Conservation (phyloP, 2,113 vertebrate genomes). For the Oncorhynchus keta region DNA sequence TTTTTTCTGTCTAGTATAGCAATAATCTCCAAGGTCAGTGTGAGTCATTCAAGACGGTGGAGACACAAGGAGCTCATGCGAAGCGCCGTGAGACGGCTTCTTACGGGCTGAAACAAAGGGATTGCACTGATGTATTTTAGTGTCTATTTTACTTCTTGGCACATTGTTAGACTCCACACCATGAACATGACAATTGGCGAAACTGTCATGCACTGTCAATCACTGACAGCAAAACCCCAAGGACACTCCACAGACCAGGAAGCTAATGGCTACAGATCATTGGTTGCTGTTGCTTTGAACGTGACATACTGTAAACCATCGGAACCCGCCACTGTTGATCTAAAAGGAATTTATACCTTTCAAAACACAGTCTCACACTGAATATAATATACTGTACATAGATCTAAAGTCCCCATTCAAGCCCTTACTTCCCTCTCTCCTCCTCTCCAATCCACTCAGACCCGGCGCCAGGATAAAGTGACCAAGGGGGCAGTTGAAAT, state of each 20-base stretch:
- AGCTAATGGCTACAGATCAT: background rate
- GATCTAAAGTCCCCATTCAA: background rate
- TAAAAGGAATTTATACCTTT: no score
- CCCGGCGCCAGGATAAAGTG: background rate
- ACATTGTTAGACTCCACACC: conserved; percentile 46
- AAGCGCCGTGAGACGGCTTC: background rate
- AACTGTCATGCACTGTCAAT: conserved; percentile 44
- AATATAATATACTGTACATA: background rate
- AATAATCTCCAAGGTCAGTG: conserved; percentile 75
- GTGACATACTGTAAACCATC: background rate
- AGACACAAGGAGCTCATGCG: conserved; percentile 18
- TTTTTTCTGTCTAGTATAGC: conserved; percentile 73
- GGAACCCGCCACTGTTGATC: no score
- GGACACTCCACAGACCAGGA: background rate
- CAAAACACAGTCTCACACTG: background rate
- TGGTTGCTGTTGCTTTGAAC: background rate
- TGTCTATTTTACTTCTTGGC: conserved; percentile 40
- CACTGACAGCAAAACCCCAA: conserved; percentile 30
- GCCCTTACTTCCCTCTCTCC: no score
- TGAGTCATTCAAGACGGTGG: conserved; percentile 40
- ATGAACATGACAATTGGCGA: conserved; percentile 45
- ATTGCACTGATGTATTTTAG: conserved; percentile 10
- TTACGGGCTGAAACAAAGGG: conserved; percentile 24
- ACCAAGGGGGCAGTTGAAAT: no score
- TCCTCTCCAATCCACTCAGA: no score